These are phyloP conservation scores for Montipora cactus DNA, from an alignment of 64 coral and sea anemone species.

Conservation along the genomic window DNA sequence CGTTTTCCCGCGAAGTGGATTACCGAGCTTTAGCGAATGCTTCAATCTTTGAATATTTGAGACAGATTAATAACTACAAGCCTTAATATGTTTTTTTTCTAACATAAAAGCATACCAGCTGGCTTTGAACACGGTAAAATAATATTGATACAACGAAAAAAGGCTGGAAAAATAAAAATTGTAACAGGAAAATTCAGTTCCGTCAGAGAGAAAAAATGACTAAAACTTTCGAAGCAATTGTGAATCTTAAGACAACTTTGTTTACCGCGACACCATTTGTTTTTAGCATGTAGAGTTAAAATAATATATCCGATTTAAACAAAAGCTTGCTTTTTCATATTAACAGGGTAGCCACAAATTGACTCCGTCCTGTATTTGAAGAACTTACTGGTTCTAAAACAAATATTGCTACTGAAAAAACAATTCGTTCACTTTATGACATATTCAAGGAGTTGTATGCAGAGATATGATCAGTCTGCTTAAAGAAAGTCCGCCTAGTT, in stretches of 20 bases:
- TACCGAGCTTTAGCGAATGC: background rate
- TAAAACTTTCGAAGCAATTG: too few species aligned
- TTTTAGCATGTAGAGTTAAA: too few species aligned
- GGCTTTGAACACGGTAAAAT: too few species aligned
- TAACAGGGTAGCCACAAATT: background rate
- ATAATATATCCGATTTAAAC: background rate
- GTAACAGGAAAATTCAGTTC: too few species aligned
- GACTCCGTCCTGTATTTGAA: background rate
- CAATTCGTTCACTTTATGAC: background rate
- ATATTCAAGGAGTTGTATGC: background rate
- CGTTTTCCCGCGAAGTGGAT: background rate
- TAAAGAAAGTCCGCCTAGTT: background rate
- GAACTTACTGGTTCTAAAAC: background rate
- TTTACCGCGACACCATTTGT: too few species aligned
- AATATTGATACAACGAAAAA: too few species aligned
- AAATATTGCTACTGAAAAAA: slow-evolving; percentile 2
- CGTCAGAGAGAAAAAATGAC: too few species aligned
- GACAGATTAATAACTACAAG: too few species aligned
- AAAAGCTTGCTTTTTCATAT: background rate
- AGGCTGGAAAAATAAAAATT: too few species aligned
- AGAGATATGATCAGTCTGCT: background rate
- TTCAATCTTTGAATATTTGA: background rate
- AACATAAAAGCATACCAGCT: too few species aligned
- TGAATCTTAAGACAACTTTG: too few species aligned
- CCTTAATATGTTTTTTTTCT: too few species aligned